Percentiles rank a stretch among this genome's conserved stretches.
Conservation (phyloP, 2,113 vertebrate species). For the Lutjanus erythropterus region DNA sequence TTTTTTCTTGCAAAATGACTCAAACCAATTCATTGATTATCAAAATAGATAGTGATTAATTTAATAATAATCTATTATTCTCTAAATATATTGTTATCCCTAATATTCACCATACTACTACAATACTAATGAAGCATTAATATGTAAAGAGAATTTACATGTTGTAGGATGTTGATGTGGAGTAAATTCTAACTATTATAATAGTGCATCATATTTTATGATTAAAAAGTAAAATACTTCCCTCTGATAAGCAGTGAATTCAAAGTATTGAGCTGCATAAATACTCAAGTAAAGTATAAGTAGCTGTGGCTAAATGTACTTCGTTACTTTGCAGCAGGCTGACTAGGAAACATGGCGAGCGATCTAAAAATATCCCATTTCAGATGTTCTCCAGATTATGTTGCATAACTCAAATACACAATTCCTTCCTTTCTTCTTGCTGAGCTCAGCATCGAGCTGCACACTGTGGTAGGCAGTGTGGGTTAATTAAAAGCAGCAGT, state of each 20-base stretch:
- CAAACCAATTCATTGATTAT: too few relatives aligned
- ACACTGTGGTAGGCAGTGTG: slow-evolving; percentile 15
- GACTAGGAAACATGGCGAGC: slow-evolving; percentile 15
- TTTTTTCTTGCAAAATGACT: too few relatives aligned
- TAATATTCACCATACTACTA: background rate
- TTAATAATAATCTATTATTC: too few relatives aligned
- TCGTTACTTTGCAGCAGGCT: background rate
- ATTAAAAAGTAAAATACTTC: background rate
- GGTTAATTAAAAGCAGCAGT: slow-evolving; percentile 68
- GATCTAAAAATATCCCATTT: slow-evolving; percentile 21
- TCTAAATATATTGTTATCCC: too few relatives aligned
- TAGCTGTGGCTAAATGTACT: background rate
- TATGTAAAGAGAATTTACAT: background rate
- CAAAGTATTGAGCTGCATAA: background rate
- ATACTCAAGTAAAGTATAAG: background rate
- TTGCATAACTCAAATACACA: slow-evolving; percentile 46
- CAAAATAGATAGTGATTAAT: too few relatives aligned
- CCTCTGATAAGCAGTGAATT: background rate
- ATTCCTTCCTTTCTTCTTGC: slow-evolving; percentile 37
- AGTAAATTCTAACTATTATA: background rate
- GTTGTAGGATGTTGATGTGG: too few relatives aligned
- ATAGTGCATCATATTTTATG: background rate
- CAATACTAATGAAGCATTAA: background rate
- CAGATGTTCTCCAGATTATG: slow-evolving; percentile 30
- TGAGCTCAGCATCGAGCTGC: slow-evolving; percentile 39